Evolutionary conservation across 2,113 vertebrate species (phyloP).

Genomic region (Saguinus imperator): DNA sequence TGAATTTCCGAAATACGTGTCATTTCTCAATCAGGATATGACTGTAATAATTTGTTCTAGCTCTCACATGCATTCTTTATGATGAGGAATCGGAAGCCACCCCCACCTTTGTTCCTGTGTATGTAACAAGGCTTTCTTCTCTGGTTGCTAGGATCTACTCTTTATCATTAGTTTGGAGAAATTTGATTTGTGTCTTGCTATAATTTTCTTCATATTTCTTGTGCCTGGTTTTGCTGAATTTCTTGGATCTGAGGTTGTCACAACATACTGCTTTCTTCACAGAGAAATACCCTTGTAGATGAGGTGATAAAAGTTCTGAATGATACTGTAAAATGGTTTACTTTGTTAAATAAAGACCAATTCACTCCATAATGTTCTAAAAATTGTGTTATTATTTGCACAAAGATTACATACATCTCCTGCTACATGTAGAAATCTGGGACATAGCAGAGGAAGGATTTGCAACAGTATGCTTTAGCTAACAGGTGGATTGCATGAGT

Average conservation of each 20-base stretch:
- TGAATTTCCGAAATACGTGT: not conserved
- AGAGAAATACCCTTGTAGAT: not conserved
- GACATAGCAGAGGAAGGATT: not conserved
- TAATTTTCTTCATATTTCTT: not conserved
- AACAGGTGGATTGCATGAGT: not conserved
- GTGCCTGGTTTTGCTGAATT: not conserved
- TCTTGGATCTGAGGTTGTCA: slow-evolving; percentile 20
- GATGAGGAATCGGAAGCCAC: not conserved
- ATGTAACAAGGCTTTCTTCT: not conserved
- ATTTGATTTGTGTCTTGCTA: not conserved
- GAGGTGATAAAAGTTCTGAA: not conserved
- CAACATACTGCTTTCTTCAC: not conserved
- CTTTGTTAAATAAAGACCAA: not conserved
- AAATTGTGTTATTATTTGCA: not conserved
- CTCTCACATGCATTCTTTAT: not conserved
- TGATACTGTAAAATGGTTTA: not conserved
- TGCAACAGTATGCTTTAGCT: not conserved
- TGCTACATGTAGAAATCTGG: not conserved
- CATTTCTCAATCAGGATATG: not conserved
- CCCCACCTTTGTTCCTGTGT: not conserved
- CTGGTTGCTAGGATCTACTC: not conserved
- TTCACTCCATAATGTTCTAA: not conserved
- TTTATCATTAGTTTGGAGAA: not conserved
- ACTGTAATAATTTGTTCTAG: not conserved
- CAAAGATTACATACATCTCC: not conserved